Percentiles rank a stretch among this genome's conserved stretches.
These are phyloP conservation scores for Drosophila fulvimacula DNA, from an alignment of 2,888 invertebrate species.

Conservation along the genomic window DNA sequence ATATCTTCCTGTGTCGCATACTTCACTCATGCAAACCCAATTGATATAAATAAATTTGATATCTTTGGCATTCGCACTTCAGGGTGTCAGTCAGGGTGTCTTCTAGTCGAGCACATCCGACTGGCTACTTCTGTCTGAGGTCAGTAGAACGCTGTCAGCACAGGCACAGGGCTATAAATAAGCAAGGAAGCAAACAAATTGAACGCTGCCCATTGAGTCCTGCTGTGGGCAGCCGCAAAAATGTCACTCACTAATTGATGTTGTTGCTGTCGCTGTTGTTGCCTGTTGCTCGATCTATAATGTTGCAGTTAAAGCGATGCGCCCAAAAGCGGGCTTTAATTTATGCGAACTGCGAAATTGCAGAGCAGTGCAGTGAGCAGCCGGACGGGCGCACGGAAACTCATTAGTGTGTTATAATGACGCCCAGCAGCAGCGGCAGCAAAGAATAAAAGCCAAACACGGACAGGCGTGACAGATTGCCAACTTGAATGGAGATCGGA, in stretches of 20 bases:
- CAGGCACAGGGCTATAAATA: background rate
- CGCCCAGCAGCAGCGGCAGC: constrained; percentile 13
- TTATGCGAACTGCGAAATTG: constrained; percentile 19
- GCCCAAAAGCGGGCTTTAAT: constrained; percentile 28
- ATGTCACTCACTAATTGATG: background rate
- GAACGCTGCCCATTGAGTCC: background rate
- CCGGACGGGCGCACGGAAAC: constrained; percentile 18
- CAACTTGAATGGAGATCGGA: constrained; percentile 22
- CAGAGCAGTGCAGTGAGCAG: background rate
- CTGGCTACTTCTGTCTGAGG: background rate
- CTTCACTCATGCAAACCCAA: no score
- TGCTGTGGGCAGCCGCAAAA: background rate
- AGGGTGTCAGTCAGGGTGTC: no score
- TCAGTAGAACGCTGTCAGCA: background rate
- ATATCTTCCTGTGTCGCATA: no score
- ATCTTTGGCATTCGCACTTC: no score
- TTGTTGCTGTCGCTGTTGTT: background rate
- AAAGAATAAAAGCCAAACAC: constrained; percentile 23
- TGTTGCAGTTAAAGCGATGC: constrained; percentile 19
- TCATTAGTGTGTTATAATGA: constrained; percentile 42
- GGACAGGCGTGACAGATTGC: background rate
- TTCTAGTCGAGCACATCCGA: background rate
- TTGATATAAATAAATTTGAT: no score
- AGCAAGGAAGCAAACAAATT: background rate
- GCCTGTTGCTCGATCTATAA: background rate